These are phyloP conservation scores for Rhinichthys klamathensis DNA, from an alignment of 2,113 vertebrate species.

Conservation along the genomic window DNA sequence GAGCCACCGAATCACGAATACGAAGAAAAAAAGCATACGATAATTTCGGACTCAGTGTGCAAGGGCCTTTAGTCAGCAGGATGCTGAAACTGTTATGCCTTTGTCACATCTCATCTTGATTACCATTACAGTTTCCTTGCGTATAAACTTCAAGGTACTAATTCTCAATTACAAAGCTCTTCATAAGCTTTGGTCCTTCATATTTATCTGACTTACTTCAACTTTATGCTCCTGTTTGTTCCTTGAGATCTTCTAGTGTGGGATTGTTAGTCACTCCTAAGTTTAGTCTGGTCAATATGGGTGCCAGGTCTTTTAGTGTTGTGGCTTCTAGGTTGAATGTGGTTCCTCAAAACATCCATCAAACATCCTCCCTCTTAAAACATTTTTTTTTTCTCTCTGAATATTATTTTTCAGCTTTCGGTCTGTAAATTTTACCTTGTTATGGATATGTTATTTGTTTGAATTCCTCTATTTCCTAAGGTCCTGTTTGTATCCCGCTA, in stretches of 20 bases:
- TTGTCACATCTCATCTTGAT: too few relatives aligned
- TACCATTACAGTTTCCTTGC: too few relatives aligned
- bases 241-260: background rate
- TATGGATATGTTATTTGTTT: background rate
- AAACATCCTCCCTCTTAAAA: background rate
- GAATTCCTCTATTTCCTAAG: too few relatives aligned
- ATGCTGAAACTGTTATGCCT: too few relatives aligned
- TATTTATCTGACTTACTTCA: background rate
- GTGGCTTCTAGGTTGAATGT: background rate
- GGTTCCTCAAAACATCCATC: background rate
- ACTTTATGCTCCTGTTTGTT: background rate
- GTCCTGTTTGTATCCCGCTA: too few relatives aligned
- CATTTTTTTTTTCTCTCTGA: background rate
- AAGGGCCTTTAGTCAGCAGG: too few relatives aligned
- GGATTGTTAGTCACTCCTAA: too few relatives aligned
- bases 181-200: background rate
- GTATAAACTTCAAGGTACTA: too few relatives aligned
- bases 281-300: background rate
- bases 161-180: too few relatives aligned
- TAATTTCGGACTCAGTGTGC: too few relatives aligned
- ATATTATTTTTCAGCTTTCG: background rate
- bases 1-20: too few relatives aligned
- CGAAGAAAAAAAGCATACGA: too few relatives aligned
- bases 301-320: background rate
- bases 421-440: background rate